phyloP scores from a whole-genome alignment of 2,797 vertebrate genomes.

The Hyperoplus lanceolatus region DNA sequence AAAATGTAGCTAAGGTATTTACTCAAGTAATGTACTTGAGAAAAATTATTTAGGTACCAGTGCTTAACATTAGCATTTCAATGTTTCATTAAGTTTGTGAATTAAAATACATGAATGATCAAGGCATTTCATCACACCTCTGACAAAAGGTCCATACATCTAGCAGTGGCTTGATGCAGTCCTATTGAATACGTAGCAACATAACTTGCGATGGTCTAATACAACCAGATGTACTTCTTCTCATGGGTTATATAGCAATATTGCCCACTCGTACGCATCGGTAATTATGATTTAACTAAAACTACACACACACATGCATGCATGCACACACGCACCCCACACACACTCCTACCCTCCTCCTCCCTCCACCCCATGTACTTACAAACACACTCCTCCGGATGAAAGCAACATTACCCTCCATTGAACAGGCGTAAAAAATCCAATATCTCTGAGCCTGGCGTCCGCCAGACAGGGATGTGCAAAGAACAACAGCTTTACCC shows the following conservation, averaged over 20 bases:
- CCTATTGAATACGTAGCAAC: not conserved
- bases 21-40: not conserved
- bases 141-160: not conserved
- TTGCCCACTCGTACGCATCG: not conserved
- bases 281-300: not conserved
- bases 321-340: no score
- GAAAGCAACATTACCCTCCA: constrained; percentile 67
- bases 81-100: not conserved
- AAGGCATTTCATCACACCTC: not conserved
- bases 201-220: not conserved
- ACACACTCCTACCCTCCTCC: not conserved
- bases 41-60: not conserved
- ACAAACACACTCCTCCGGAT: constrained; percentile 49
- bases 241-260: not conserved
- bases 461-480: constrained; percentile 65
- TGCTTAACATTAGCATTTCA: not conserved
- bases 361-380: not conserved
- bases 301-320: no score
- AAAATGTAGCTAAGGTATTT: not conserved
- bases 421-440: constrained; percentile 69
- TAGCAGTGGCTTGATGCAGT: not conserved
- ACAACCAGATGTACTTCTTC: not conserved
- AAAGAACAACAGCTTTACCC: constrained; percentile 54
- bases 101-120: not conserved
- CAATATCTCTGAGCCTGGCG: constrained; percentile 61